phyloP scores from a whole-genome alignment of 2,113 vertebrate species.

The Sorex fumeus region DNA sequence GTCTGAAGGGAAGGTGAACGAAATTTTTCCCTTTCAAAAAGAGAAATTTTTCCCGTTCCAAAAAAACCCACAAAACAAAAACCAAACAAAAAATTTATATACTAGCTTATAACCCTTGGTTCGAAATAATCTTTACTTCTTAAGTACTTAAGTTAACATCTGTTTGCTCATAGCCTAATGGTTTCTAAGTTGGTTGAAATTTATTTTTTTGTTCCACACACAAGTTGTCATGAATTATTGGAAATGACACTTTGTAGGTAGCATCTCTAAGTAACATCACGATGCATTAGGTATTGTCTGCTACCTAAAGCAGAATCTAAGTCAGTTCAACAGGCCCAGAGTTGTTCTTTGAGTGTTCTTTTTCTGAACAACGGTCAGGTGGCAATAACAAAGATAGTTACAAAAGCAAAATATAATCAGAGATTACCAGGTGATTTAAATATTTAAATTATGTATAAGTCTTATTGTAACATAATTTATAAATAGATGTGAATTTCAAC shows the following conservation, averaged over 20 bases:
- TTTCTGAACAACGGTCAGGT: background rate
- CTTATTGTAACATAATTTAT: background rate
- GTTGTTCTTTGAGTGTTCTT: background rate
- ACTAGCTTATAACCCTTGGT: background rate
- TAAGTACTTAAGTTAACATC: background rate
- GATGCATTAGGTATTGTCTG: background rate
- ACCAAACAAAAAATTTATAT: background rate
- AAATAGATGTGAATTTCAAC: background rate
- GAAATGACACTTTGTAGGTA: background rate
- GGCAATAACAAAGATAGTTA: slow-evolving; percentile 20
- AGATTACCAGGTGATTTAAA: background rate
- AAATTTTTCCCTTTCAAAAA: background rate
- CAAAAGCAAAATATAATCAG: slow-evolving; percentile 4
- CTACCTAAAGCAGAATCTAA: background rate
- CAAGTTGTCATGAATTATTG: background rate
- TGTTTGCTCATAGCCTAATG: background rate
- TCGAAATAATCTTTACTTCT: background rate
- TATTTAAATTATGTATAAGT: background rate
- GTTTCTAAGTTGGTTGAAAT: background rate
- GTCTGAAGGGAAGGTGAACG: background rate
- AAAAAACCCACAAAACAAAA: no score
- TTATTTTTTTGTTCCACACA: background rate
- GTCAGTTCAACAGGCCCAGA: background rate
- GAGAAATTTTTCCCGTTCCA: background rate
- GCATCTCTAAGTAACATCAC: background rate